These are phyloP conservation scores for Hiodon alosoides DNA, from an alignment of 2,113 vertebrate species.

Conservation along the genomic window DNA sequence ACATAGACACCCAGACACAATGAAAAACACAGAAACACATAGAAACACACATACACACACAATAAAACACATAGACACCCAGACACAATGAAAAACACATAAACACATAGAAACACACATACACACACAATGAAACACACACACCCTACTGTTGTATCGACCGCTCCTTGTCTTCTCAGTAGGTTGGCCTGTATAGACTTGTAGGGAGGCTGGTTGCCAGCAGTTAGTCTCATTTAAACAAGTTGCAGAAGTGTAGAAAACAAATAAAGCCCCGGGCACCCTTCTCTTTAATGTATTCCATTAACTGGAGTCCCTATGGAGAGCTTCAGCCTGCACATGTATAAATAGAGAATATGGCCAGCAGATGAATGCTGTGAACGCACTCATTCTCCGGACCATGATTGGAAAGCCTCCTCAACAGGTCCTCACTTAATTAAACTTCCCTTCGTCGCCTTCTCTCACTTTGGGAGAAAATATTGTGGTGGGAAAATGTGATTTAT, in stretches of 20 bases:
- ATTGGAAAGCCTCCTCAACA: conserved; percentile 73
- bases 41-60: too few species aligned
- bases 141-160: not conserved
- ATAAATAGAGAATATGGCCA: conserved; percentile 65
- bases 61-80: too few species aligned
- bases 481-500: conserved; percentile 47
- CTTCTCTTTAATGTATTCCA: conserved; percentile 74
- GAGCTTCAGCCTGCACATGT: conserved; percentile 57
- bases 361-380: conserved; percentile 67
- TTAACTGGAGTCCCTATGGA: conserved; percentile 70
- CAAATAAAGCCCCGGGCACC: conserved; percentile 68
- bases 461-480: conserved; percentile 53
- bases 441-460: conserved; percentile 58
- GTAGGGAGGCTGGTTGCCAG: conserved; percentile 59
- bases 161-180: conserved; percentile 46
- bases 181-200: conserved; percentile 58
- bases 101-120: too few species aligned
- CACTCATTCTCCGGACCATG: conserved; percentile 63
- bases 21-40: too few species aligned
- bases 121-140: too few species aligned
- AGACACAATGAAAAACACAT: too few species aligned
- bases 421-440: conserved; percentile 74
- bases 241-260: conserved; percentile 69
- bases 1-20: too few species aligned
- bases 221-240: conserved; percentile 73